Evolutionary conservation across 2,888 invertebrate genomes (phyloP), one percentile per base, ranked within the genome.

Genomic region (Tenthredo distinguenda): DNA sequence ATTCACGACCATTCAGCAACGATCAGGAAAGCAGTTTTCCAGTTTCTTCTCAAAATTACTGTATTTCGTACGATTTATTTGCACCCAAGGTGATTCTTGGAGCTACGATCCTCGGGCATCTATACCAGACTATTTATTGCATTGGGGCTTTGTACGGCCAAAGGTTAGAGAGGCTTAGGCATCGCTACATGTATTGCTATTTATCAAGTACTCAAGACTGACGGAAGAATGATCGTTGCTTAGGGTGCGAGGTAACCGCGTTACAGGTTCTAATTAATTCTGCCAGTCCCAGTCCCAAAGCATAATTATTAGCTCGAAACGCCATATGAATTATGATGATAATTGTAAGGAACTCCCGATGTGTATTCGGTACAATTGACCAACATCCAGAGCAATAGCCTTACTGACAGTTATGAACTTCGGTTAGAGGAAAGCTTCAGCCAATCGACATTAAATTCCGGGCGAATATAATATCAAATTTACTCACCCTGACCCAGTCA

Each of bases 331-430:
- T 71, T 15, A 37, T 71, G 71, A 40, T 71, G 71, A 37, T 37
- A 71, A 71, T 71, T 71, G 2, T 40, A 5, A 40, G 71, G 15
- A 71, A 40, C 71, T 71, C 18, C 71, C 71, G 40, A 71, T 37
- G n/a, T 37, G 37, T 37, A 71, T 71, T 18, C 40, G 71, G 18
- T 71, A 71, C n/a, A 37, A 34, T 71, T 71, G n/a, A 71, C 71
- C 37, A 43, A 74, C 43, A 43, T 40, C 26, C 74, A 21, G 40
- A 74, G 10, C 43, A 15, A 43, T 74, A 74, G 40, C 74, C 21
- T n/a, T 43, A 74, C 43, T 26, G 43, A 74, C 74, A 43, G 43
- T 74, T 74, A 43, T 74, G 74, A 43, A 74, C 40, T 26, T 74
- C 43, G 9, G 9, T 43, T 21, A 43, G 74, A 43, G 40, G 43